A percentile compares a stretch with the other conserved stretches of the same genome.
These are phyloP conservation scores for Acanthurus tractus DNA, from an alignment of 2,797 vertebrate genomes.

Conservation along the genomic window DNA sequence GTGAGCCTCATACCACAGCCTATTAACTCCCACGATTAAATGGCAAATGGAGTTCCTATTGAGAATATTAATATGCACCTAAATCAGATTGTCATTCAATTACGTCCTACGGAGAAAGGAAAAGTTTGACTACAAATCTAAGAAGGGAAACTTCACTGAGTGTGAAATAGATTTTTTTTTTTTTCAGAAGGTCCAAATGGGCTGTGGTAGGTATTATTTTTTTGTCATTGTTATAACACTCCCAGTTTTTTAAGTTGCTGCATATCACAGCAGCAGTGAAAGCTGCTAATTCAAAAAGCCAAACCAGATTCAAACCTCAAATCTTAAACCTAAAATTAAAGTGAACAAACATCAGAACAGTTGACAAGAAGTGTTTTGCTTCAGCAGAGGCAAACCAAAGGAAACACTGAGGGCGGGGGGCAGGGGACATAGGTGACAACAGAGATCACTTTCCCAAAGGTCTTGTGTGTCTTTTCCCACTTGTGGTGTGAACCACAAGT, in stretches of 20 bases:
- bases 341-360: not conserved
- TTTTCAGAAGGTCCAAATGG: constrained; percentile 11
- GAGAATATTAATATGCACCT: constrained; percentile 68
- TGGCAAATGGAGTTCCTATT: constrained; percentile 64
- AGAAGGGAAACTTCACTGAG: constrained; percentile 47
- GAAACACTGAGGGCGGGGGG: not conserved
- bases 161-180: constrained; percentile 46
- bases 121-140: constrained; percentile 61
- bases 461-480: too few relatives aligned
- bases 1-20: constrained; percentile 47
- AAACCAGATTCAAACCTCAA: not conserved
- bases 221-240: constrained; percentile 4
- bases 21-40: constrained; percentile 67
- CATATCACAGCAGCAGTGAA: constrained; percentile 8
- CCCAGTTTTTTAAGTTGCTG: constrained; percentile 6
- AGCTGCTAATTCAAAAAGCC: constrained; percentile 10
- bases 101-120: constrained; percentile 41
- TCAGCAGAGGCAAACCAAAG: not conserved
- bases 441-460: constrained; percentile 5
- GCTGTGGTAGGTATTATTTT: constrained; percentile 21
- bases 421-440: not conserved
- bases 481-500: constrained; percentile 2
- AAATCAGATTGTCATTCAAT: constrained; percentile 70
- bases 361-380: not conserved
- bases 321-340: not conserved